Evolutionary conservation across 1,140 invertebrate species (phyloP), one percentile per base, ranked within the genome.

Genomic region (Neodiprion pinetum): DNA sequence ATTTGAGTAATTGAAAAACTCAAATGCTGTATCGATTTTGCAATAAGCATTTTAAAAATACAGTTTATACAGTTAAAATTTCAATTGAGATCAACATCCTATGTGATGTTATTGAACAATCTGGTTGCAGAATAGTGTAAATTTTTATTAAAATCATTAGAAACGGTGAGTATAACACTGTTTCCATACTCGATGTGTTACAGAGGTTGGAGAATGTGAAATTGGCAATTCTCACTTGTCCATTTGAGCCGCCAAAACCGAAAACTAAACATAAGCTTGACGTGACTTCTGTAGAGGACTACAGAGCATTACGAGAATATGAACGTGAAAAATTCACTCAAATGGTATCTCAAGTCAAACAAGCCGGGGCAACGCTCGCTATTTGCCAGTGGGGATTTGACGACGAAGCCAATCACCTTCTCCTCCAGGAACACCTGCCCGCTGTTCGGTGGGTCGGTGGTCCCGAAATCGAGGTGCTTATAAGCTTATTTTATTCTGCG

Each of bases 311-410:
- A 28, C 89, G 97, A 10, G 93, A 97, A 80, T 99, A 99, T 85
- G 99, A 99, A 87, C 92, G 94, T 70, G 96, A 99, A 69, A 99
- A 98, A 87, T 99, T 99, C 88, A 92, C 93, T 49, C 92, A 96
- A 81, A 99, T 99, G 95, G 96, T 99, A n/a, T 90, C 95, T 74
- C 91, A 94, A 83, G 96, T 98, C 0, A 99, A 99, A 89, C 94
- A 96, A 73, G 94, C 96, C 28, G 99, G 99, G n/a, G 95, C 98
- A 0, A 99, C 95, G 14, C 88, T 99, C 69, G 99, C 97, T 3
- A 99, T 99, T 81, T 99, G 99, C 86, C 99, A 99, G 83, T 99
- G 99, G 98, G 99, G 99, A 75, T 99, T 99, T 88, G 99, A 99
- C 88, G 99, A 99, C 87, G 99, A 99, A 90, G 99, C 99, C 0